A percentile compares a stretch with the other conserved stretches of the same genome.
Evolutionary conservation across 2,888 invertebrate species (phyloP).

Genomic region (Melinaea menophilus): DNA sequence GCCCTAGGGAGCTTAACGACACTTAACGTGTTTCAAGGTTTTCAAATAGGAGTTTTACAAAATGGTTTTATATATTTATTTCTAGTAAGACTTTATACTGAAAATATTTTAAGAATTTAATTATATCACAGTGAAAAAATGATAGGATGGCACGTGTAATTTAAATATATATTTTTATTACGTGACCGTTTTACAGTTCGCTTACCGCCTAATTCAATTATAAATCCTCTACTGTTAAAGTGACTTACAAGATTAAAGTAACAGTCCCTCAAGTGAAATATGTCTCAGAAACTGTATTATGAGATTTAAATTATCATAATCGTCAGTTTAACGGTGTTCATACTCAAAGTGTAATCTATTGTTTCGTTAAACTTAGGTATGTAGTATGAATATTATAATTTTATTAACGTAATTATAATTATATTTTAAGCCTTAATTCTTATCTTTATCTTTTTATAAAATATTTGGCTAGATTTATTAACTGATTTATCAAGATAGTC

Average conservation of each 20-base stretch:
- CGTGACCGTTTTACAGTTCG: neutral
- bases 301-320: conserved; percentile 15
- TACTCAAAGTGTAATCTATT: neutral
- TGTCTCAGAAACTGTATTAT: conserved; percentile 12
- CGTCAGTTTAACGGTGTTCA: neutral
- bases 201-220: conserved; percentile 4
- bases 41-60: neutral
- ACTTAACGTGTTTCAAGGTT: conserved; percentile 1
- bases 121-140: too few relatives aligned
- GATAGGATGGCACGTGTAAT: too few relatives aligned
- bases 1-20: neutral
- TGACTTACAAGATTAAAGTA: conserved; percentile 13
- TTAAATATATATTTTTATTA: neutral
- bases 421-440: too few relatives aligned
- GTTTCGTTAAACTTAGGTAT: too few relatives aligned
- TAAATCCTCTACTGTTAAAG: neutral
- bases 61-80: neutral
- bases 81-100: too few relatives aligned
- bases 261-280: conserved; percentile 13
- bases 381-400: too few relatives aligned
- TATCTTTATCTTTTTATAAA: too few relatives aligned
- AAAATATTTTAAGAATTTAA: too few relatives aligned
- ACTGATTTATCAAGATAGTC: too few relatives aligned
- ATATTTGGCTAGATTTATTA: too few relatives aligned
- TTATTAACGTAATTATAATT: too few relatives aligned